Base-by-base conservation (phyloP, 1,140 invertebrate species). In the Heterodera schachtii region DNA sequence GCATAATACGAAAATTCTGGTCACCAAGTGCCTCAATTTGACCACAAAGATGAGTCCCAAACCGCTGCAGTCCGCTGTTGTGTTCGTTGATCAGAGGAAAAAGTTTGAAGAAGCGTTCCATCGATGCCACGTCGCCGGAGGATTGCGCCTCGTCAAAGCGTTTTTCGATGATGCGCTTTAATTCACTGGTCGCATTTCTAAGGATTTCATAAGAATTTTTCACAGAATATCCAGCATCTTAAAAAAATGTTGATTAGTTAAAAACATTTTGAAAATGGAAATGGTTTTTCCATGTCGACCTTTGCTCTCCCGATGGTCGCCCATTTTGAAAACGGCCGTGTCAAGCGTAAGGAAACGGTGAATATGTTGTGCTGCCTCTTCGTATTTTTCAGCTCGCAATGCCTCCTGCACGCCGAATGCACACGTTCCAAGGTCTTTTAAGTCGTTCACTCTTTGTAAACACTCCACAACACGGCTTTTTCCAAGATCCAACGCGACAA, bases 91-190 rank as follows among this genome's bases (percentile, higher is more conserved):
- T 92, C 43, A 98, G 92, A 3, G 97, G 97, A 91, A 98, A 99
- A 87, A 99, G 94, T 91, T 98, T 99, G 90, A 99, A 99, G 90
- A 98, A 96, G 83, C 96, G 90, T 89, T 98, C 96, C 21, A 98
- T 94, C 3, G 95, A 95, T 4, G 94, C 94, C 41, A 90, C 92
- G 91, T 99, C 96, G 88, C 95, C 94, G 71, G 93, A 93, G 79
- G 93, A 93, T 0, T 98, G 94, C 46, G 97, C 95, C 86, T 97
- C 95, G 88, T 97, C 95, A 90, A 99, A 96, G 86, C 94, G 94
- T 66, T 92, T 92, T 43, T 93, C 93, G 1, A 97, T 93, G 74
- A 96, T 93, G 47, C 91, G 91, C 83, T 93, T 92, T 4, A 96
- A 90, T 84, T 94, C 93, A 69, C 92, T 90, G 64, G 95, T 94